These are phyloP conservation scores for Cheilosia pagana DNA, from an alignment of 2,888 invertebrate genomes.

Conservation along the genomic window DNA sequence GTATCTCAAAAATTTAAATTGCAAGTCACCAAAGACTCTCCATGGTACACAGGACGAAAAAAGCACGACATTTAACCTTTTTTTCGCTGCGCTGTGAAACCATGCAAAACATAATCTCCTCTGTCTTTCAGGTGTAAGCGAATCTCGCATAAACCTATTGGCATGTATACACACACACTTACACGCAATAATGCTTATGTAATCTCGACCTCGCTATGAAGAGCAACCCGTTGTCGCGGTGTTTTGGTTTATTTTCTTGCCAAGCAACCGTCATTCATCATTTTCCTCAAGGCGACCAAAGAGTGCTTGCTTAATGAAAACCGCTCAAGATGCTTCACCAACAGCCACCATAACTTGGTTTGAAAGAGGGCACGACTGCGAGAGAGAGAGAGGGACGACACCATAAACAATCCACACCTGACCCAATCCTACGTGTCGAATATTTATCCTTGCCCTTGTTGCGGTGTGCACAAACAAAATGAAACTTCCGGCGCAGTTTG, in stretches of 20 bases:
- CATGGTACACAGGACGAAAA: too few species aligned
- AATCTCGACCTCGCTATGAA: slow-evolving; percentile 25
- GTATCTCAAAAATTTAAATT: too few species aligned
- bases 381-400: background rate
- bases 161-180: slow-evolving; percentile 16
- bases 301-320: slow-evolving; percentile 40
- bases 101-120: background rate
- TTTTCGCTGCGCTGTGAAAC: background rate
- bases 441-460: slow-evolving; percentile 37
- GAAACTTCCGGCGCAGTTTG: slow-evolving; percentile 10
- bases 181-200: slow-evolving; percentile 24
- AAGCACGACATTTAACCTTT: background rate
- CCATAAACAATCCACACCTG: slow-evolving; percentile 25
- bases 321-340: slow-evolving; percentile 39
- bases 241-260: slow-evolving; percentile 19
- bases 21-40: too few species aligned
- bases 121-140: slow-evolving; percentile 9
- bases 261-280: background rate
- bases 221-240: background rate
- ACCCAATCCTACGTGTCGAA: slow-evolving; percentile 30
- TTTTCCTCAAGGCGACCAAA: slow-evolving; percentile 27
- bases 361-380: background rate
- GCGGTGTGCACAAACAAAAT: background rate
- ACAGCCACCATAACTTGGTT: slow-evolving; percentile 21
- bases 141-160: slow-evolving; percentile 38